These are phyloP conservation scores for Bungarus multicinctus DNA, from an alignment of 2,113 vertebrate species.

Conservation along the genomic window DNA sequence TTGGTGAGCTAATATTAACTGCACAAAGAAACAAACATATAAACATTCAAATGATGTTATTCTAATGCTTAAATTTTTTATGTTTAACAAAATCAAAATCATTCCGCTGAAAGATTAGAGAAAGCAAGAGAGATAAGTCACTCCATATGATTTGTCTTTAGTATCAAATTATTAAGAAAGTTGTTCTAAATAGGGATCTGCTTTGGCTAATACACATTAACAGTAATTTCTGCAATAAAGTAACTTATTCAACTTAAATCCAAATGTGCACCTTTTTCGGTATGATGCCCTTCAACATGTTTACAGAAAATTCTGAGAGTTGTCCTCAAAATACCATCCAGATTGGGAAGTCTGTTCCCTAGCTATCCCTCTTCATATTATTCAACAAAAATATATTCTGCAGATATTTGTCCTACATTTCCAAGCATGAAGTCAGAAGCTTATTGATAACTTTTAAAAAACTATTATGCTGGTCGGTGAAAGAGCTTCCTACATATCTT, in stretches of 20 bases:
- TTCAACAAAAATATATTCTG: background rate
- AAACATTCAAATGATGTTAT: background rate
- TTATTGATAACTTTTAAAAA: background rate
- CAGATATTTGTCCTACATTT: background rate
- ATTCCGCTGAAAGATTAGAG: background rate
- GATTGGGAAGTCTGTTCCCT: background rate
- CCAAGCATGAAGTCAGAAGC: background rate
- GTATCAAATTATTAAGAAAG: background rate
- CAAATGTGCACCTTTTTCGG: background rate
- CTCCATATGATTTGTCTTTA: background rate
- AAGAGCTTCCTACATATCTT: background rate
- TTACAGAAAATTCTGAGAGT: background rate
- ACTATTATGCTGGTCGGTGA: background rate
- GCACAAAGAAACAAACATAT: conserved; percentile 10
- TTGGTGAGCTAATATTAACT: conserved; percentile 72
- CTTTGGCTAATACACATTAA: background rate
- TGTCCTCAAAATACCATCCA: background rate
- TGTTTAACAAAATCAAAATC: background rate
- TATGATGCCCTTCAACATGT: background rate
- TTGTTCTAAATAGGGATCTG: background rate
- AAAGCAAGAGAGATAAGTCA: background rate
- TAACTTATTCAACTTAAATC: background rate
- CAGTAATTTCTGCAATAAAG: background rate
- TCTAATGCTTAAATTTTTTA: background rate
- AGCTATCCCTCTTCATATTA: background rate